Conservation (phyloP, 2,113 vertebrate species). For the Bolborhynchus lineola region DNA sequence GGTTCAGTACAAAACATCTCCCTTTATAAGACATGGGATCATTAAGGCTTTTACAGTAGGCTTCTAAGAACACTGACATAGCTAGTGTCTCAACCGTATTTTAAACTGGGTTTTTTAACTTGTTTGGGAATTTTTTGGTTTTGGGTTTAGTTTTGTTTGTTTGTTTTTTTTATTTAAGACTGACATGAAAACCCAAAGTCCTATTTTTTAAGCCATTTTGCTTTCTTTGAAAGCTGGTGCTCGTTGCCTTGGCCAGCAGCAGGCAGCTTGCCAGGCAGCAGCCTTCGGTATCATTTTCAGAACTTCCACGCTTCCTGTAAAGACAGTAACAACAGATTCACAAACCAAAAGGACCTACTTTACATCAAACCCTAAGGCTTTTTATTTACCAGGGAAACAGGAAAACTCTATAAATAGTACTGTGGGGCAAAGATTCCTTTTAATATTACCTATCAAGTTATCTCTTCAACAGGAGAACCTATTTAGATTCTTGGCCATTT, state of each 20-base stretch:
- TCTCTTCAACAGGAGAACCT: not conserved
- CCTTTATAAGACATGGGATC: not conserved
- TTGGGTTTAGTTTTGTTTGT: not conserved
- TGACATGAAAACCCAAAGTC: not conserved
- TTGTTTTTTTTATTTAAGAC: not conserved
- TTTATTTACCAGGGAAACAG: not conserved
- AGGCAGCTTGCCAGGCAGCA: not conserved
- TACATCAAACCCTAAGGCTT: not conserved
- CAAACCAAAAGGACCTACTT: not conserved
- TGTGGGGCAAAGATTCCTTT: not conserved
- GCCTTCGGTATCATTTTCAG: not conserved
- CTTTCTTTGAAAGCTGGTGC: not conserved
- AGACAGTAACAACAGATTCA: conserved; percentile 18
- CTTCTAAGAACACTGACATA: not conserved
- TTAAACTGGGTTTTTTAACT: not conserved
- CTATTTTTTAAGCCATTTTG: not conserved
- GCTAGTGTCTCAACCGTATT: not conserved
- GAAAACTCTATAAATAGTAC: conserved; percentile 11
- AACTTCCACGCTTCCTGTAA: not conserved
- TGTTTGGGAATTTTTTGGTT: not conserved
- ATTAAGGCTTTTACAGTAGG: not conserved
- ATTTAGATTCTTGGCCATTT: not conserved
- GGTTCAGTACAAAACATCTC: not conserved
- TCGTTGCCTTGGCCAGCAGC: not conserved
- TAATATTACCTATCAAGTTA: not conserved